Base-by-base conservation (phyloP, 2,888 invertebrate genomes). In the Yponomeuta malinellus region DNA sequence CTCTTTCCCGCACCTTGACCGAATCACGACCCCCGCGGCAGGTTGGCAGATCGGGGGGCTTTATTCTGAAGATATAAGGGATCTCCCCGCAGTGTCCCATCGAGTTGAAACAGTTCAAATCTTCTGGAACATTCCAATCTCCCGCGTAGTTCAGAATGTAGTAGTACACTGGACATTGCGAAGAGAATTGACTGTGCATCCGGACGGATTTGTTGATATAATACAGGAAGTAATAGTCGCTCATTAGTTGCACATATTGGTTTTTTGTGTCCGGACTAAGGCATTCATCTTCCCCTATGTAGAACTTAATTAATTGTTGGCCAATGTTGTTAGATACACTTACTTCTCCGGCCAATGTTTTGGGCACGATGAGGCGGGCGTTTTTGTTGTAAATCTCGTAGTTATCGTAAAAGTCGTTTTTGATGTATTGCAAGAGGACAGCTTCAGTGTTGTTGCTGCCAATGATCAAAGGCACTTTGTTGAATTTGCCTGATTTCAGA, bases 391-490 rank as follows among this genome's bases (percentile, higher is more conserved):
- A 85, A 71, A 83, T 87, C 73, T 89, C 83, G 72, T 81, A 87
- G 73, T 86, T 82, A 78, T 71, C 66, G 73, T 86, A 86, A 74
- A 83, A 85, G 64, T 86, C 81, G 70, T 77, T 74, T 64, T 79
- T 80, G 2, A 83, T 71, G 69, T 79, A 83, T 73, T 87, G 79
- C 48, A 89, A 74, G 63, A 87, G 73, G 15, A 82, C 79, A 2
- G 78, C 87, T 78, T 91, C 91, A 71, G 83, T 82, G 71, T 89
- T 87, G 74, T 87, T 88, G 74, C 86, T 85, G 23, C 92, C 92
- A 68, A 90, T 89, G 68, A 92, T 87, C 71, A 92, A 74, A 2
- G 92, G 92, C 0, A 92, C 89, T 78, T 88, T 90, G 75, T 88
- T 87, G 71, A 86, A 87, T 71, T 86, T 86, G 37, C 88, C 88